These are phyloP conservation scores for Lota lota DNA, from an alignment of 2,113 vertebrate genomes.

Conservation along the genomic window DNA sequence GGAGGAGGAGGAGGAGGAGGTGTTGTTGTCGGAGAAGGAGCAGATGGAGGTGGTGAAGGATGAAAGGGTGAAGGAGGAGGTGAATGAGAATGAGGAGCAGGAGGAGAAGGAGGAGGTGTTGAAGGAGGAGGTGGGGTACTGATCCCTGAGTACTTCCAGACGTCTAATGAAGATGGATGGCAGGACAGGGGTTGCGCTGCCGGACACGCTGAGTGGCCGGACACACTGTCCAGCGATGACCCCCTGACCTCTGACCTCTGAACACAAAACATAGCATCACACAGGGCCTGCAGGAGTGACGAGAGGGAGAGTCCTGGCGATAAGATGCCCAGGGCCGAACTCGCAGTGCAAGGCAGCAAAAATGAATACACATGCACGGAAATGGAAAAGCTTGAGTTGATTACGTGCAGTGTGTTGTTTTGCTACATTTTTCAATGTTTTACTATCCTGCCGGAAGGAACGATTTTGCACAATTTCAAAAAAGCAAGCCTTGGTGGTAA, in stretches of 20 bases:
- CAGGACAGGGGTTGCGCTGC: conserved; percentile 28
- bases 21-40: no score
- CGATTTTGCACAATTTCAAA: conserved; percentile 49
- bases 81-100: no score
- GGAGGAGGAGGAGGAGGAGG: no score
- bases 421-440: conserved; percentile 33
- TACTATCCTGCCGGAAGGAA: conserved; percentile 35
- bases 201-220: conserved; percentile 38
- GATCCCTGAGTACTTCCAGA: conserved; percentile 67
- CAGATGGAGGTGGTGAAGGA: no score
- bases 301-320: conserved; percentile 24
- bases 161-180: conserved; percentile 72
- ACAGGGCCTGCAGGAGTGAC: conserved; percentile 28
- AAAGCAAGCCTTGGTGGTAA: conserved; percentile 41
- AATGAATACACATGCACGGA: not conserved
- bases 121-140: no score
- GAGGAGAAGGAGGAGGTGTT: no score
- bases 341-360: conserved; percentile 3
- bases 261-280: conserved; percentile 33
- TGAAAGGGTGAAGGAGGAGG: no score
- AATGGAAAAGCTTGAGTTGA: conserved; percentile 11
- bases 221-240: conserved; percentile 49
- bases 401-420: conserved; percentile 23
- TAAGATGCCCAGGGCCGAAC: conserved; percentile 23
- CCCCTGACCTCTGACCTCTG: conserved; percentile 61